Percentiles rank a stretch among this genome's conserved stretches.
phyloP scores from a whole-genome alignment of 2,113 vertebrate genomes.

The Gambusia holbrooki region DNA sequence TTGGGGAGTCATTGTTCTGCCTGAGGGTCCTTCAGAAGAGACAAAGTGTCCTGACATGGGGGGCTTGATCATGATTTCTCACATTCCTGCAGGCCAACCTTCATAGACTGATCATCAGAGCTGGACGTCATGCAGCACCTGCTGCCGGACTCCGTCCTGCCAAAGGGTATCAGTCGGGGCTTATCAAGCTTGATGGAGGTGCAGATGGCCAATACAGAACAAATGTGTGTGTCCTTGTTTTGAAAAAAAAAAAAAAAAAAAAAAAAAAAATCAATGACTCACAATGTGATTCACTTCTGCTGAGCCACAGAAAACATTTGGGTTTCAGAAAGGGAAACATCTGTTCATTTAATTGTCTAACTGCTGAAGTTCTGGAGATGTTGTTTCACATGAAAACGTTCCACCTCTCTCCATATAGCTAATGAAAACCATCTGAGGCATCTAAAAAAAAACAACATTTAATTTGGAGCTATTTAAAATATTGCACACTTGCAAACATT shows the following conservation, averaged over 20 bases:
- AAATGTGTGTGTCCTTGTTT: constrained; percentile 49
- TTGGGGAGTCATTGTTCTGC: constrained; percentile 22
- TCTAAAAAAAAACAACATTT: background rate
- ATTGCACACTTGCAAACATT: too few species aligned
- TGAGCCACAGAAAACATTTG: constrained; percentile 41
- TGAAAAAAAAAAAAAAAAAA: too few species aligned
- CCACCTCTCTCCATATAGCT: background rate
- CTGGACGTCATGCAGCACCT: constrained; percentile 55
- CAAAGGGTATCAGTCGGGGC: constrained; percentile 57
- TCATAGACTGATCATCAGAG: constrained; percentile 46
- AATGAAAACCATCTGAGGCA: constrained; percentile 2
- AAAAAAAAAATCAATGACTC: constrained; percentile 52
- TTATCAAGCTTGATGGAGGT: constrained; percentile 58
- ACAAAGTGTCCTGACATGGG: background rate
- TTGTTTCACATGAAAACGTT: constrained; percentile 10
- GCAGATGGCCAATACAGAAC: constrained; percentile 57
- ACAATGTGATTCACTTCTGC: constrained; percentile 56
- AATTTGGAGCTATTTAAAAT: background rate
- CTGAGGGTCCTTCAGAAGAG: constrained; percentile 17
- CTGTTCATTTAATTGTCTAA: constrained; percentile 38
- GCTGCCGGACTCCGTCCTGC: constrained; percentile 44
- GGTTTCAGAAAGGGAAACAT: constrained; percentile 20
- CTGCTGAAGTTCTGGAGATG: constrained; percentile 8
- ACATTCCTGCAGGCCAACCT: constrained; percentile 8
- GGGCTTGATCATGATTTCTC: constrained; percentile 16